phyloP scores from a whole-genome alignment of 2,797 vertebrate genomes.

The Trichosurus vulpecula region DNA sequence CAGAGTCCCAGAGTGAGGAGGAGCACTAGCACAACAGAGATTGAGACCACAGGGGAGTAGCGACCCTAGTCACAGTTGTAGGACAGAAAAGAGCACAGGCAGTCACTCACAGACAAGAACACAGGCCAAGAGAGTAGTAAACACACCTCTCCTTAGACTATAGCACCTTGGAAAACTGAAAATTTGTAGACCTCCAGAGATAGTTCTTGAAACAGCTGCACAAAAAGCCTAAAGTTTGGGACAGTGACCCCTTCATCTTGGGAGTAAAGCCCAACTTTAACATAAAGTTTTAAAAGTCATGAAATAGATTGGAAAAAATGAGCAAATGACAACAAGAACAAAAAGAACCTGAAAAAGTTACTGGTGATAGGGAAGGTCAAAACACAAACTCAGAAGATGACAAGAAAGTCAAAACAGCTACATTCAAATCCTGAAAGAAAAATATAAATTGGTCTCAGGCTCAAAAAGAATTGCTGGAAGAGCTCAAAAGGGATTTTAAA shows the following conservation, averaged over 20 bases:
- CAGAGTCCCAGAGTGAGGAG: too few relatives aligned
- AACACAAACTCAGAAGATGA: neutral
- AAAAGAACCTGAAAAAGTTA: neutral
- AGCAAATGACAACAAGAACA: neutral
- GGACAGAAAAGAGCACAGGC: too few relatives aligned
- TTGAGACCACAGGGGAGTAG: too few relatives aligned
- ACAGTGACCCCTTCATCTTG: neutral
- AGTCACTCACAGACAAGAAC: too few relatives aligned
- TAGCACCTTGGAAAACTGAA: too few relatives aligned
- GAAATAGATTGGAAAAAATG: neutral
- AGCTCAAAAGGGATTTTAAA: neutral
- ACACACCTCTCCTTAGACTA: too few relatives aligned
- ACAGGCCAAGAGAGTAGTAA: too few relatives aligned
- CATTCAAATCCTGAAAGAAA: neutral
- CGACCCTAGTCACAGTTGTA: too few relatives aligned
- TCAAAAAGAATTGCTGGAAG: neutral
- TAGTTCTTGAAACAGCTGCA: neutral
- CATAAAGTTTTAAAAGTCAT: neutral
- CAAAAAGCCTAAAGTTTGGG: too few relatives aligned
- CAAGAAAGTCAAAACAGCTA: neutral
- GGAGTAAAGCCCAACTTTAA: too few relatives aligned
- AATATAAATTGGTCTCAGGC: neutral
- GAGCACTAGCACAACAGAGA: too few relatives aligned
- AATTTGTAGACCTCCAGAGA: neutral
- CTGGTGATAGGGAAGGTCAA: neutral